Conservation (phyloP, 2,797 vertebrate genomes). For the Sebastes nivosus region DNA sequence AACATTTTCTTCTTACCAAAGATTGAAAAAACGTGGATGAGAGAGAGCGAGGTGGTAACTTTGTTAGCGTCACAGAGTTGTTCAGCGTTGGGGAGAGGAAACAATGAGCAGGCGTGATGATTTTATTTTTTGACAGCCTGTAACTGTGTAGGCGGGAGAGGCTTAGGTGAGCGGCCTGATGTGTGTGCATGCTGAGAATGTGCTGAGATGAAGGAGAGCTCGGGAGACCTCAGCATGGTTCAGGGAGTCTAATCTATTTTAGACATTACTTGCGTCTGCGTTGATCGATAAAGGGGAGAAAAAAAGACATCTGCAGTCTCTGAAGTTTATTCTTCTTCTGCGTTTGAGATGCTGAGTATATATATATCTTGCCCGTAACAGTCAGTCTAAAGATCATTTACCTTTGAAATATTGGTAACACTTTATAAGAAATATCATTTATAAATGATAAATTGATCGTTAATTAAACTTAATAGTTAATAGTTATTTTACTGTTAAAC, state of each 20-base stretch:
- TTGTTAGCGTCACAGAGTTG: constrained; percentile 21
- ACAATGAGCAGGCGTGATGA: constrained; percentile 35
- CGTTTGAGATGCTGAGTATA: background rate
- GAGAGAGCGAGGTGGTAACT: constrained; percentile 19
- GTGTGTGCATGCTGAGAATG: background rate
- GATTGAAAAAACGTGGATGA: constrained; percentile 28
- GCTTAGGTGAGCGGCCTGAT: constrained; percentile 35
- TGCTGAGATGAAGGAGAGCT: constrained; percentile 28
- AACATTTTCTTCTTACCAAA: constrained; percentile 38
- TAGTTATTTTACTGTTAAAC: too few relatives aligned
- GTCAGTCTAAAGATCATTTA: background rate
- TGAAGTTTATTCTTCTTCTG: background rate
- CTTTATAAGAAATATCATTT: too few relatives aligned
- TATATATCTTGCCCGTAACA: background rate
- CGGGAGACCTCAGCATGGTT: constrained; percentile 21
- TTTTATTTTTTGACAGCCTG: constrained; percentile 57
- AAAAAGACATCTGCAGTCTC: background rate
- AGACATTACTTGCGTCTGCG: background rate
- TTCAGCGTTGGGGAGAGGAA: constrained; percentile 13
- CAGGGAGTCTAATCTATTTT: constrained; percentile 38
- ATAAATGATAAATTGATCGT: too few relatives aligned
- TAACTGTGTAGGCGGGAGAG: constrained; percentile 40
- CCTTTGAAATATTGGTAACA: background rate
- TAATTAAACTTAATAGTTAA: too few relatives aligned
- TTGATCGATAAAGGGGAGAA: background rate